Conservation (phyloP, 2,113 vertebrate genomes). For the Machaerirhynchus nigripectus region DNA sequence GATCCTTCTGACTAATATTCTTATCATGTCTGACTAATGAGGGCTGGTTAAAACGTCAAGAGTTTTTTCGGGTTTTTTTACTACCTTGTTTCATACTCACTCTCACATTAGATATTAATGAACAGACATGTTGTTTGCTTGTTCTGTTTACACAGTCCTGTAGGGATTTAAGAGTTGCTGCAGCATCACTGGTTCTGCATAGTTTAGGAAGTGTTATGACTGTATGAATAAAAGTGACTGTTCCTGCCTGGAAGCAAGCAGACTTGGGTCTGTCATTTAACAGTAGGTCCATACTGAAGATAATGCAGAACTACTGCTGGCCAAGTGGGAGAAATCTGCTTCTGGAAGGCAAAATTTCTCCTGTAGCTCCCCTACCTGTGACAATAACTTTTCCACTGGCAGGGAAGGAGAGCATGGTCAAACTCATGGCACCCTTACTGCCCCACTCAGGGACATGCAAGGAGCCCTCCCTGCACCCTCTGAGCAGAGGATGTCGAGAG, state of each 20-base stretch:
- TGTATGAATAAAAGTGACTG: not conserved
- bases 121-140: not conserved
- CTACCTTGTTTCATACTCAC: not conserved
- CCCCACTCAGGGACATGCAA: fast-evolving
- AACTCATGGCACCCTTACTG: not conserved
- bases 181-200: not conserved
- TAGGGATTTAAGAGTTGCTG: not conserved
- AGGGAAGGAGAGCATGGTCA: not conserved
- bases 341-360: not conserved
- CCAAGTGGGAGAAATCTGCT: not conserved
- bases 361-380: not conserved
- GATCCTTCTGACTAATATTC: slow-evolving; percentile 8
- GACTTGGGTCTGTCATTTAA: not conserved
- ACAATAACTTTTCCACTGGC: not conserved
- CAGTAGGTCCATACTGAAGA: not conserved
- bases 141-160: not conserved
- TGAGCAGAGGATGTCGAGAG: not conserved
- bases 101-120: not conserved
- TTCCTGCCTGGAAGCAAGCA: not conserved
- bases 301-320: not conserved
- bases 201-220: not conserved
- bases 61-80: not conserved
- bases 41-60: not conserved
- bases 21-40: not conserved
- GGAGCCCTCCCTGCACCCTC: not conserved